Base-by-base conservation (phyloP, 2,888 invertebrate species). In the Drosophila incognita region DNA sequence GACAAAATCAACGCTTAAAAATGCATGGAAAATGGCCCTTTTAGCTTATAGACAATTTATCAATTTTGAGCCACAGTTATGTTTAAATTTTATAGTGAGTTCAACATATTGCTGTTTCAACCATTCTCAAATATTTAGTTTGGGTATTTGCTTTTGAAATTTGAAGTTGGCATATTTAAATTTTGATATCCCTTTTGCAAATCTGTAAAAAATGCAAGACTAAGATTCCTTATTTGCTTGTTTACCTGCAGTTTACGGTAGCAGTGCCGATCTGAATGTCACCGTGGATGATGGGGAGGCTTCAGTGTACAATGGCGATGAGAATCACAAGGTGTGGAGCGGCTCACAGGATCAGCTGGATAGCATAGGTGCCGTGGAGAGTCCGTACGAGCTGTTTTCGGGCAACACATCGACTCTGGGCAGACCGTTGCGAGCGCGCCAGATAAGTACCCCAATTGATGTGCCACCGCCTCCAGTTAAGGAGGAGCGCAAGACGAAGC, bases 321-420 rank as follows among this genome's bases (percentile, higher is more conserved):
- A 98, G 93, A 98, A 98, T 92, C 98, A 98, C 92, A 98, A 98
- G 93, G 96, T 98, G 48, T 98, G 98, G 98, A 96, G 97, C 3
- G 97, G 97, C 11, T 95, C 95, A 33, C 95, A 95, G 36, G 97
- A 97, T 91, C 95, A 96, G 66, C 94, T 97, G 38, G 96, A 94
- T 95, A 71, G 87, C 74, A 82, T 90, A 38, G 90, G 87, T 1
- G 95, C 94, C 4, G 93, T 95, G 49, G 94, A 96, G 87, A 95
- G 95, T 76, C 95, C 95, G 18, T 97, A 97, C 89, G 97, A 97
- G 80, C 94, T 96, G 38, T 95, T 94, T 74, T 94, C 92, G 4
- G 93, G 92, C 48, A 92, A 91, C 74, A 84, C 85, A 38, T 94
- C 96, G 86, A 94, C 95, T 78, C 87, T 95, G 69, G 94, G 95